Conservation (phyloP, 2,888 invertebrate genomes). For the Chymomyza caudatula region DNA sequence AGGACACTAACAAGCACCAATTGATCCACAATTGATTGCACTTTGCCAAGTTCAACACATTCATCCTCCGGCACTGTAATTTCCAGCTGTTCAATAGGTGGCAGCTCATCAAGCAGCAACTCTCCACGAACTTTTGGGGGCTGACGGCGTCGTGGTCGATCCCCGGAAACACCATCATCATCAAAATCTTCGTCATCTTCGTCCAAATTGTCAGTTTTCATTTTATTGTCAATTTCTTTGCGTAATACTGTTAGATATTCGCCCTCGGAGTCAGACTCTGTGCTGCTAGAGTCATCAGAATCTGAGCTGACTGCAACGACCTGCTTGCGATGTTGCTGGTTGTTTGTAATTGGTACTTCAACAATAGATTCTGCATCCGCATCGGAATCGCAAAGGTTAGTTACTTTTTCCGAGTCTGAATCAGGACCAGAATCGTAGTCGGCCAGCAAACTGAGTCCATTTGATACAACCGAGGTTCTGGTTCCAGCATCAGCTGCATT, state of each 20-base stretch:
- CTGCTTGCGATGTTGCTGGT: constrained; percentile 50
- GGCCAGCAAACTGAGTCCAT: constrained; percentile 67
- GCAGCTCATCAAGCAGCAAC: constrained; percentile 83
- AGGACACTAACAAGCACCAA: constrained; percentile 85
- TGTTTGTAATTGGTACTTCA: constrained; percentile 55
- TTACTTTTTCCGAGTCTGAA: constrained; percentile 34
- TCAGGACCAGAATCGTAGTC: constrained; percentile 66
- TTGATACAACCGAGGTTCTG: constrained; percentile 9
- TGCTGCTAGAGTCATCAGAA: constrained; percentile 46
- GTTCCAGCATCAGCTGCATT: neutral
- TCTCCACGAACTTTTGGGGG: constrained; percentile 75
- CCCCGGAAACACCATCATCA: constrained; percentile 48
- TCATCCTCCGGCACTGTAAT: constrained; percentile 88
- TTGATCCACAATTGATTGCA: constrained; percentile 85
- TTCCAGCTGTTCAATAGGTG: constrained; percentile 88
- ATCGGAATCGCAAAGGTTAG: constrained; percentile 32
- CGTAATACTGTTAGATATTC: constrained; percentile 66
- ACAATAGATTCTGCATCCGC: constrained; percentile 58
- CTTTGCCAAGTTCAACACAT: constrained; percentile 85
- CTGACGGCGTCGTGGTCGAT: constrained; percentile 44
- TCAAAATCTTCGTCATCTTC: constrained; percentile 65
- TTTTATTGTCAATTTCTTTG: constrained; percentile 64
- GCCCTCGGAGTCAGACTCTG: constrained; percentile 58
- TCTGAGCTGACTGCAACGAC: constrained; percentile 64
- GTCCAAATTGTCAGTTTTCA: constrained; percentile 58